Conservation (phyloP, 2,888 invertebrate species). For the Andrena hattorfiana region DNA sequence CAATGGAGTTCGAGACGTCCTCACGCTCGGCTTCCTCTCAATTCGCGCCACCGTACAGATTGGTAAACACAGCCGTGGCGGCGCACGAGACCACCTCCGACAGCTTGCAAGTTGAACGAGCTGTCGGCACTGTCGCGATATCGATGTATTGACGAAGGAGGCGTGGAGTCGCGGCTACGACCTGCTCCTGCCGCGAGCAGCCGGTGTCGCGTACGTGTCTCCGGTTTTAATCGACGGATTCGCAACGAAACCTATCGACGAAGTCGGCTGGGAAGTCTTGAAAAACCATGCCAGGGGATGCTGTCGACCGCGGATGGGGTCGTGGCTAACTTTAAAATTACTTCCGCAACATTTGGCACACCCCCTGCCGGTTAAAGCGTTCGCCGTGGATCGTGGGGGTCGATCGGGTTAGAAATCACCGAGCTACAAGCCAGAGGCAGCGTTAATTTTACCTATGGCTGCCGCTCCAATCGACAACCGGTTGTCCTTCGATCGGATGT, state of each 20-base stretch:
- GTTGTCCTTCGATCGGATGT: slow-evolving; percentile 15
- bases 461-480: slow-evolving; percentile 15
- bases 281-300: slow-evolving; percentile 70
- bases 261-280: slow-evolving; percentile 55
- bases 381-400: slow-evolving; percentile 72
- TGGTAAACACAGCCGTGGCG: slow-evolving; percentile 48
- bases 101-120: slow-evolving; percentile 28
- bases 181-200: slow-evolving; percentile 23
- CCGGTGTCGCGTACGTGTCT: slow-evolving; percentile 65
- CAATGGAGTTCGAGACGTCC: slow-evolving; percentile 46
- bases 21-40: slow-evolving; percentile 51
- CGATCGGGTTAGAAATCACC: background rate
- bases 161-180: background rate
- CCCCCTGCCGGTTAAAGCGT: slow-evolving; percentile 75
- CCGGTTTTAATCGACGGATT: slow-evolving; percentile 67
- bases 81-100: background rate
- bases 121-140: slow-evolving; percentile 29
- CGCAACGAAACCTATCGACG: slow-evolving; percentile 40
- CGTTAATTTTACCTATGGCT: slow-evolving; percentile 26
- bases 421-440: background rate
- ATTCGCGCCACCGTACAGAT: slow-evolving; percentile 47
- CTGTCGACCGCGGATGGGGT: slow-evolving; percentile 44
- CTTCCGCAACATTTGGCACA: slow-evolving; percentile 81
- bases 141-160: slow-evolving; percentile 30
- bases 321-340: slow-evolving; percentile 81